Base-by-base conservation (phyloP, 30 jellyfish, hydroid and myxozoan genomes). In the Turritopsis rubra region DNA sequence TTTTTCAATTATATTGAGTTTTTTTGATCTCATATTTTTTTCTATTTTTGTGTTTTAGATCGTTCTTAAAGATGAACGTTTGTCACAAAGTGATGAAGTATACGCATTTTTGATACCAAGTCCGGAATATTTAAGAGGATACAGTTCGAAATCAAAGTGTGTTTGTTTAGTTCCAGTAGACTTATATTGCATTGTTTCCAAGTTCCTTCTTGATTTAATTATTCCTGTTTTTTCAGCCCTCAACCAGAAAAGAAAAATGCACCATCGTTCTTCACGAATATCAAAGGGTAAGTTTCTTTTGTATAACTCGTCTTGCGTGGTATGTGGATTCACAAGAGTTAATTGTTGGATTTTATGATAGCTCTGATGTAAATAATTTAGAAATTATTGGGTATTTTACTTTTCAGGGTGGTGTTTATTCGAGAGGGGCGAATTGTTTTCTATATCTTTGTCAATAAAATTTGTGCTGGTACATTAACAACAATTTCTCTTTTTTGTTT, bases 81-180 rank as follows among this genome's bases (percentile, higher is more conserved):
- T 93, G 0, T 88, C 85, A 53, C 96, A 84, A 68, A 93, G 99
- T 74, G 99, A 93, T 31, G 99, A 93, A 74, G 84, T 93, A 54
- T 93, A 93, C 79, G 22, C 84, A 77, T 93, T 93, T 75, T 84
- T 93, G 53, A 93, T 96, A 54, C 99, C 99, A 18, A 93, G 99
- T 84, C 90, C 99, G 18, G 99, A 93, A 65, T 95, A 93, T 66
- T 22, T 88, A 19, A 81, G 99, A 60, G 91, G 85, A 9, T 95
- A 93, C 41, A 9, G 80, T n/a, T 54, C 53, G 23, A 78, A 78
- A 78, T 52, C 79, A 52, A 29, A 53, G 85, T 78, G 22, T 21
- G 82, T 28, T 5, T 5, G 30, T 1, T 3, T 41, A 41, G 13
- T 3, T n/a, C n/a, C 5, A 13, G 60, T 5, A 41, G 60, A 41